Base-by-base conservation (phyloP, 2,797 vertebrate species). In the Heliangelus exortis region DNA sequence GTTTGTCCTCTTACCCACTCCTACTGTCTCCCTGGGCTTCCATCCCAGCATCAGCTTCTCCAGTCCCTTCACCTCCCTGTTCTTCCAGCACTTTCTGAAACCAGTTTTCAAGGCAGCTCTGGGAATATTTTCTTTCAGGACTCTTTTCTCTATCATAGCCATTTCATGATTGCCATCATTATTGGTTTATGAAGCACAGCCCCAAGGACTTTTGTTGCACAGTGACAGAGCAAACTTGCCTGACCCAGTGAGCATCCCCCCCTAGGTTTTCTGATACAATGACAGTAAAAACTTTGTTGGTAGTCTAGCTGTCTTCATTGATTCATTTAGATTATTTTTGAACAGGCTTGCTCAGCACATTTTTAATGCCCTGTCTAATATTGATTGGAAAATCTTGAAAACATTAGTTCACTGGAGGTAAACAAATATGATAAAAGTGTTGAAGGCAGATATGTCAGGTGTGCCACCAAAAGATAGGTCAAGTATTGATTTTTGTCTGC, bases 361-460 rank as follows among this genome's bases (percentile, higher is more conserved):
- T 95, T 93, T 86, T 59, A 63, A 79, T 83, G 22, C 62, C 39
- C 76, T 82, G 51, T 57, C 67, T 84, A 39, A 89, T 92, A 94
- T 88, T 87, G 93, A 94, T 94, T 84, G 78, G 81, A 95, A 91
- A 94, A 91, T 69, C 71, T 88, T 77, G 23, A 78, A 92, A 95
- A 92, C 67, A 83, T 92, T 92, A 86, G 31, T 79, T 91, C 73
- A 53, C 50, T 69, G 78, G 43, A 88, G 39, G 78, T 82, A 94
- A 96, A 93, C 75, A 92, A 91, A 84, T 76, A 93, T 8, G 36
- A 87, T 51, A 73, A 86, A 88, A 79, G 15, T 21, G 17, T 62
- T 29, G 71, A 87, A 82, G 43, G 81, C 22, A 77, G 41, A 47
- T 33, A 57, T 43, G 72, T 91, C 79, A 82, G 51, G 10, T 1